These are phyloP conservation scores for Pachyrhynchus sulphureomaculatus DNA, from an alignment of 1,140 invertebrate genomes.

Conservation along the genomic window DNA sequence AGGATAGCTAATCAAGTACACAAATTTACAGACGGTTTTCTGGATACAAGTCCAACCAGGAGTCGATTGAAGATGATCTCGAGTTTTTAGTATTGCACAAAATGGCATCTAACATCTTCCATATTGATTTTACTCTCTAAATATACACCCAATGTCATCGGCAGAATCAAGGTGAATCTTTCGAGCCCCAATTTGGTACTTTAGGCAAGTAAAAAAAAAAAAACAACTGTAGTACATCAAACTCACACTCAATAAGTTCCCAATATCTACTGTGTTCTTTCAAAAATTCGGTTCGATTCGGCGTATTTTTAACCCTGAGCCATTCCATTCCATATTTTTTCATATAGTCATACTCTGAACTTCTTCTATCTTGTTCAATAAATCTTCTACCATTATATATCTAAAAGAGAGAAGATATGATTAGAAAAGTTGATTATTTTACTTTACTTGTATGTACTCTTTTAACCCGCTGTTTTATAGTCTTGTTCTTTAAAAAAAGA, in stretches of 20 bases:
- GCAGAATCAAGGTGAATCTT: not conserved
- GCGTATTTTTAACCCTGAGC: constrained; percentile 57
- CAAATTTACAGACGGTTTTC: no score
- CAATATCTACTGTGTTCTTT: constrained; percentile 73
- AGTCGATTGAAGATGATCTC: no score
- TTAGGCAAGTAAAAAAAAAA: not conserved
- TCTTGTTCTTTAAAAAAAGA: no score
- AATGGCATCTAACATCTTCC: constrained; percentile 10
- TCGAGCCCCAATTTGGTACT: not conserved
- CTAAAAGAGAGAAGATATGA: no score
- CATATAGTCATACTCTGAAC: constrained; percentile 87
- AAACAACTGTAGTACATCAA: not conserved
- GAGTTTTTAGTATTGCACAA: constrained; percentile 8
- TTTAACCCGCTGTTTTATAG: no score
- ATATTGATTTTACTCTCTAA: no score
- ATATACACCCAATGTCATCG: no score
- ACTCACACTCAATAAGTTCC: constrained; percentile 48
- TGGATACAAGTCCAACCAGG: no score
- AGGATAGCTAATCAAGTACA: no score
- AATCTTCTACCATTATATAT: constrained; percentile 71
- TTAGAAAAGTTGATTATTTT: no score
- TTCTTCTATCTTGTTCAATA: constrained; percentile 66
- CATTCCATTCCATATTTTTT: constrained; percentile 77
- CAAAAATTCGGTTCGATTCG: constrained; percentile 61
- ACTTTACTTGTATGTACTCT: no score